Conservation (phyloP, 2,888 invertebrate genomes). For the Esperia sulphurella region DNA sequence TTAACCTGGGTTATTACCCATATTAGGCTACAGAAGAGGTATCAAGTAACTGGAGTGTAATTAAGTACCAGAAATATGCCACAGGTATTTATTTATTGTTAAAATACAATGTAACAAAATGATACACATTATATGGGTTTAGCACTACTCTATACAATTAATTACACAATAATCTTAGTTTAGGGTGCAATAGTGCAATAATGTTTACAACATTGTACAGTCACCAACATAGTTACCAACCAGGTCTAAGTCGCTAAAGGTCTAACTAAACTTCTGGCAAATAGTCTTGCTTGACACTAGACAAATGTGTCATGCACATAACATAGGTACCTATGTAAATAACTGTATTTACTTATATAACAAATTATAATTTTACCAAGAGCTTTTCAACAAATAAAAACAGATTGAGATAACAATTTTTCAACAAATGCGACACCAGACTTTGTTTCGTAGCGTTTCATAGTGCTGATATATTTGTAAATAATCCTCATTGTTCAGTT, state of each 20-base stretch:
- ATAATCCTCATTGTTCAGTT: neutral
- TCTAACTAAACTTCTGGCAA: too few relatives aligned
- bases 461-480: neutral
- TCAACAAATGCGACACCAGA: too few relatives aligned
- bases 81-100: constrained; percentile 43
- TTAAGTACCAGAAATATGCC: constrained; percentile 23
- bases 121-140: constrained; percentile 20
- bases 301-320: too few relatives aligned
- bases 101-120: constrained; percentile 20
- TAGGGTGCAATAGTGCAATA: constrained; percentile 18
- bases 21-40: constrained; percentile 10
- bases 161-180: constrained; percentile 4
- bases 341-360: too few relatives aligned
- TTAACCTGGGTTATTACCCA: too few relatives aligned
- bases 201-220: constrained; percentile 20
- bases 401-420: constrained; percentile 34
- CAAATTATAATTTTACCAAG: too few relatives aligned
- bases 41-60: too few relatives aligned
- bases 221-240: constrained; percentile 7
- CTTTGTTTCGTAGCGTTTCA: neutral
- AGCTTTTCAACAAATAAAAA: constrained; percentile 18
- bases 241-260: too few relatives aligned
- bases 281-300: too few relatives aligned
- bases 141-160: constrained; percentile 8
- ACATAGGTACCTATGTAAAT: too few relatives aligned